A percentile compares a stretch with the other conserved stretches of the same genome.
phyloP scores from a whole-genome alignment of 2,888 invertebrate species.

The Merodon equestris region DNA sequence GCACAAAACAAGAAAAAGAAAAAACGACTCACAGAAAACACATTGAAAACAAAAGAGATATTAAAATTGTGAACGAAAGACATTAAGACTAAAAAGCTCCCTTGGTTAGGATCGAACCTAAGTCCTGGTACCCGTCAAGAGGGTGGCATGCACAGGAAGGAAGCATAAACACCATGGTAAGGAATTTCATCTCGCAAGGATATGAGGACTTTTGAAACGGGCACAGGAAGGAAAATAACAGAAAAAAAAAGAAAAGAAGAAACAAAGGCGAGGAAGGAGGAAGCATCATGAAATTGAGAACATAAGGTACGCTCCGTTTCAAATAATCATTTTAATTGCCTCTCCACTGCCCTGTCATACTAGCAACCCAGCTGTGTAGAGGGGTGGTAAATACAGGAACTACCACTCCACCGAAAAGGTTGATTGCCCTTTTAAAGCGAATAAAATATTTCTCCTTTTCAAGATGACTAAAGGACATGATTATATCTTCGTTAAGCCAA shows the following conservation, averaged over 20 bases:
- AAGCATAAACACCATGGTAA: conserved; percentile 40
- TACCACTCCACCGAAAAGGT: conserved; percentile 50
- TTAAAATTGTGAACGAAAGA: conserved; percentile 49
- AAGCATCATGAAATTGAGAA: conserved; percentile 37
- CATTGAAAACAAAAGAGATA: conserved; percentile 54
- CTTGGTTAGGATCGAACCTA: conserved; percentile 35
- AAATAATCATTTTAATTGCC: conserved; percentile 69
- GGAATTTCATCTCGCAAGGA: conserved; percentile 40
- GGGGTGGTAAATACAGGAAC: conserved; percentile 12
- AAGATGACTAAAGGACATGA: conserved; percentile 54
- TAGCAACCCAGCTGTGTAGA: conserved; percentile 25
- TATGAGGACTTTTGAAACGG: conserved; percentile 15
- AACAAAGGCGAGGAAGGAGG: conserved; percentile 5
- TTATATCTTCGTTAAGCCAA: conserved; percentile 67
- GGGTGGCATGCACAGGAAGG: neutral
- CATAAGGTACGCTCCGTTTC: conserved; percentile 63
- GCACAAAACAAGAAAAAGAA: conserved; percentile 13
- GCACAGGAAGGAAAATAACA: conserved; percentile 15
- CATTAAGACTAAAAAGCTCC: conserved; percentile 43
- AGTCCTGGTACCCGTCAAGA: neutral
- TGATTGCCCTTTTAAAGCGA: conserved; percentile 51
- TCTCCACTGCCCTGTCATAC: conserved; percentile 20
- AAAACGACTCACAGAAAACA: conserved; percentile 4
- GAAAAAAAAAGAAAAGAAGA: conserved; percentile 13
- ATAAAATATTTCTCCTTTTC: conserved; percentile 15